Evolutionary conservation across 2,113 vertebrate species (phyloP).

Genomic region (Anguilla japonica): DNA sequence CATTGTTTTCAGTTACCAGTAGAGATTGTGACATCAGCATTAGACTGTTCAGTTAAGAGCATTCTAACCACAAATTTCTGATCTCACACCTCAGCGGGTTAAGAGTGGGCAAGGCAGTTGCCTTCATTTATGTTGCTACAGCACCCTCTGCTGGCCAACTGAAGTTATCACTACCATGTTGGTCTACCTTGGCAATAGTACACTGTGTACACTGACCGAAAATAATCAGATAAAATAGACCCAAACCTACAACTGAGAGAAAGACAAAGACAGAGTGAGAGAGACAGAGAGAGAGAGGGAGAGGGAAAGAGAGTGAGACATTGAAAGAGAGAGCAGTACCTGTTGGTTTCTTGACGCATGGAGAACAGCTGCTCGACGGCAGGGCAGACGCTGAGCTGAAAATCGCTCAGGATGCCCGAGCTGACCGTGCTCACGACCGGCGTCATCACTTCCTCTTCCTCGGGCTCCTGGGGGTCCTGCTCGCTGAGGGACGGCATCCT

Average conservation of each 20-base stretch:
- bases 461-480: constrained; percentile 28
- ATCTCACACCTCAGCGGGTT: no score
- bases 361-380: constrained; percentile 67
- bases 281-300: not conserved
- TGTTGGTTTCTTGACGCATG: constrained; percentile 68
- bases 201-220: not conserved
- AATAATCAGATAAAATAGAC: not conserved
- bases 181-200: not conserved
- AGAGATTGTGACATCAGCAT: no score
- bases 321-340: constrained; percentile 57
- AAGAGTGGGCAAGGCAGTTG: no score
- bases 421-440: constrained; percentile 21
- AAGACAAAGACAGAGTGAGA: not conserved
- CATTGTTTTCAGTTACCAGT: no score
- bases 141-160: not conserved
- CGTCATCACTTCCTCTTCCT: not conserved
- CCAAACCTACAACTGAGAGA: not conserved
- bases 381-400: constrained; percentile 30
- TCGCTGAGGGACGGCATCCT: constrained; percentile 17
- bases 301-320: not conserved
- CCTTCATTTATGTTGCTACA: not conserved
- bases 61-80: no score
- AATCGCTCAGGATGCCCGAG: not conserved
- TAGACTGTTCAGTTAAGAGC: no score
- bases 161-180: not conserved